Evolutionary conservation across 2,113 vertebrate genomes (phyloP), one percentile per base, ranked within the genome.

Genomic region (Mionectes macconnelli): DNA sequence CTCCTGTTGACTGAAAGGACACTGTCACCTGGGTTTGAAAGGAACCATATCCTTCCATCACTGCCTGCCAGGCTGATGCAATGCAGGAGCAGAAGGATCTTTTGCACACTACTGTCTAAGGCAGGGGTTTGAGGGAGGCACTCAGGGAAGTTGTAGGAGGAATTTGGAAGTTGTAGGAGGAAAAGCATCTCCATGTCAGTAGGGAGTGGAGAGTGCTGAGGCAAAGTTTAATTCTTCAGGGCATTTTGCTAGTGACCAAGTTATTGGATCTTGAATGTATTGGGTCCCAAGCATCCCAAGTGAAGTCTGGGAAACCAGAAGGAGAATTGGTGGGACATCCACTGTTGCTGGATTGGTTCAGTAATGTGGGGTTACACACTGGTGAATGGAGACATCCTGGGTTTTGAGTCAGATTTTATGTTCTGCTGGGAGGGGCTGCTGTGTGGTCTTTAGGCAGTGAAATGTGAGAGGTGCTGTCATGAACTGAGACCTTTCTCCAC

Each of bases 131-230:
- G 87, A 91, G 62, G 57, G 69, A 90, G 86, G 77, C 59, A 33
- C 92, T 97, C 95, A 95, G 93, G 93, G 96, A 96, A 95, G 92
- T 68, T 90, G 56, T 49, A 60, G 78, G 94, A 93, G 94, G 87
- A 94, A 69, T 75, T 50, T 93, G 85, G 81, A 93, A 94, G 76
- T 69, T 59, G 81, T 30, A 89, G 67, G 57, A 91, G 81, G 83
- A 90, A 64, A 89, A 95, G 80, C 86, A 81, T 81, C 87, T 96
- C 90, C 79, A 50, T 84, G 27, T 84, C 44, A 60, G 40, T 79
- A 30, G 44, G 70, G 56, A 84, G 19, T 79, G 67, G 79, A 89
- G 87, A 73, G 52, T 67, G 50, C 84, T 90, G 88, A 74, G 87
- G 82, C 72, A 57, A 73, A 80, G 55, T 72, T 93, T 18, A 49